A percentile compares a stretch with the other conserved stretches of the same genome.
Evolutionary conservation across 2,888 invertebrate species (phyloP).

Genomic region (Orthosia gothica): DNA sequence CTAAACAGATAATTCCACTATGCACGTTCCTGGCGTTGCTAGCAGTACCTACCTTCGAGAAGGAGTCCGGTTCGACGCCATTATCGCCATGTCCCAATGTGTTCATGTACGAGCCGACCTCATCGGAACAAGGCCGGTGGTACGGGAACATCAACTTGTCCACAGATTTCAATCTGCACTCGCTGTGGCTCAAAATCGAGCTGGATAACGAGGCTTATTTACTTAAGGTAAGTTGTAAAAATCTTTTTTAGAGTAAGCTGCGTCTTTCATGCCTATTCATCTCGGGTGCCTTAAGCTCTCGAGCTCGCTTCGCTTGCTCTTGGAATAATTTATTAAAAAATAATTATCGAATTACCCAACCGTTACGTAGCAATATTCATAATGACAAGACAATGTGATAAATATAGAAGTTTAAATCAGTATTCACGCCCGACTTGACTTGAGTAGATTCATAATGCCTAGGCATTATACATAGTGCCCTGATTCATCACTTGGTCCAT

Average conservation of each 20-base stretch:
- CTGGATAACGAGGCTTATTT: slow-evolving; percentile 92
- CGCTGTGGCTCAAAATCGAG: slow-evolving; percentile 91
- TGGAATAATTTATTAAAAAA: no score
- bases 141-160: slow-evolving; percentile 92
- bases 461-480: no score
- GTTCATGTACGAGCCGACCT: slow-evolving; percentile 91
- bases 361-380: no score
- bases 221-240: slow-evolving; percentile 87
- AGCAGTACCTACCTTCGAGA: slow-evolving; percentile 76
- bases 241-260: not conserved
- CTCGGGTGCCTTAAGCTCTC: no score
- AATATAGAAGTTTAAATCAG: no score
- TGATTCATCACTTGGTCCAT: no score
- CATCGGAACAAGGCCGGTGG: slow-evolving; percentile 91
- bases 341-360: no score
- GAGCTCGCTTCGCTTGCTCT: no score
- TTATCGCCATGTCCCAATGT: slow-evolving; percentile 92
- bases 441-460: no score
- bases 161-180: slow-evolving; percentile 91
- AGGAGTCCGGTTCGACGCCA: slow-evolving; percentile 74
- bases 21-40: slow-evolving; percentile 74
- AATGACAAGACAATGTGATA: no score
- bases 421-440: no score
- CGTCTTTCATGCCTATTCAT: no score
- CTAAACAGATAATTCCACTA: slow-evolving; percentile 73